Conservation (phyloP, 2,113 vertebrate genomes). For the Caracal caracal region DNA sequence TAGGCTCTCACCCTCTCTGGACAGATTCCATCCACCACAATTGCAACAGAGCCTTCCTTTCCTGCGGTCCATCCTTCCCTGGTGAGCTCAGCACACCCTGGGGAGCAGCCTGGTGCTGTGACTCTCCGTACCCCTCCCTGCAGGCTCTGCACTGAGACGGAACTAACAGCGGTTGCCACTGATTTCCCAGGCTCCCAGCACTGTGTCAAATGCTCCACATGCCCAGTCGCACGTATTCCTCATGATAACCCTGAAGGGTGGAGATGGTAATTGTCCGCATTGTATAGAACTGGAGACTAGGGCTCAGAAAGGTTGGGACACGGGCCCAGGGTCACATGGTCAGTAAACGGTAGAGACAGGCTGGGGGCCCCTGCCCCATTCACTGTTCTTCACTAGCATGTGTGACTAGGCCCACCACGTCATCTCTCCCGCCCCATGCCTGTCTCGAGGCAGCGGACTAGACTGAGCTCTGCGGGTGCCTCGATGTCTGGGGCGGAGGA, state of each 20-base stretch:
- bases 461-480: not conserved
- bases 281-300: not conserved
- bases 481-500: not conserved
- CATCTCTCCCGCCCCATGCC: not conserved
- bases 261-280: not conserved
- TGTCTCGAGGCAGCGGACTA: not conserved
- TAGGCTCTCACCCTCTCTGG: too few species aligned
- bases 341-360: not conserved
- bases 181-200: rapidly evolving
- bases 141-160: not conserved
- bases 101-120: not conserved
- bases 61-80: not conserved
- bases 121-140: not conserved
- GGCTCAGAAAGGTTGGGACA: not conserved
- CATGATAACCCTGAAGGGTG: rapidly evolving
- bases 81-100: not conserved
- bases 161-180: not conserved
- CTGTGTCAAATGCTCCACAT: too few species aligned
- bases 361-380: not conserved
- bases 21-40: not conserved
- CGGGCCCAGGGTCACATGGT: not conserved
- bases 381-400: not conserved
- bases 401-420: not conserved
- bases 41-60: not conserved
- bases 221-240: not conserved